Conservation (phyloP, 64 coral and sea anemone genomes). For the Stylophora pistillata region DNA sequence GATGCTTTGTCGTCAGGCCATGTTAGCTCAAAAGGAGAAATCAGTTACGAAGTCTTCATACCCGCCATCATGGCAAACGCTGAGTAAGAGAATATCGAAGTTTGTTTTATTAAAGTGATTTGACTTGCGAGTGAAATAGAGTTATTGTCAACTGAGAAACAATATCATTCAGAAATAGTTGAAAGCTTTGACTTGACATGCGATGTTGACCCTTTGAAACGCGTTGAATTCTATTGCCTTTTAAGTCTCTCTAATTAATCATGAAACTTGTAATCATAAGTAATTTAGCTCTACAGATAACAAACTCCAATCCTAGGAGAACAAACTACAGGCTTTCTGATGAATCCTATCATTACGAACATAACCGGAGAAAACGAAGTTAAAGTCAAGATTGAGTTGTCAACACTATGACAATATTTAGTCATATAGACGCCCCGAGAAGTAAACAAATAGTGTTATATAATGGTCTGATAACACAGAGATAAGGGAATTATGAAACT, state of each 20-base stretch:
- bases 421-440: not conserved
- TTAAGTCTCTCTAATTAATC: not conserved
- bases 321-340: not conserved
- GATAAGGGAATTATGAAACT: not conserved
- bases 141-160: not conserved
- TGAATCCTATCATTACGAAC: not conserved
- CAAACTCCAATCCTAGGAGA: not conserved
- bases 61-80: constrained; percentile 33
- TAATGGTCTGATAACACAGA: not conserved
- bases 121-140: not conserved
- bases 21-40: constrained; percentile 81
- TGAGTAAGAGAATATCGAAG: not conserved
- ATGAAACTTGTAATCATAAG: not conserved
- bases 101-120: not conserved
- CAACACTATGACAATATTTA: constrained; percentile 19
- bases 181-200: constrained; percentile 11
- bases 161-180: constrained; percentile 27
- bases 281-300: constrained; percentile 1
- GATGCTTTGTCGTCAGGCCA: constrained; percentile 73
- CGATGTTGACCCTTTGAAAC: constrained; percentile 24
- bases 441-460: not conserved
- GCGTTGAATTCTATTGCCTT: not conserved
- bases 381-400: constrained; percentile 5
- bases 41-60: constrained; percentile 71
- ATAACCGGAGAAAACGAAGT: not conserved